Percentiles rank a stretch among this genome's conserved stretches.
Conservation (phyloP, 2,113 vertebrate genomes). For the Bubo scandiacus region DNA sequence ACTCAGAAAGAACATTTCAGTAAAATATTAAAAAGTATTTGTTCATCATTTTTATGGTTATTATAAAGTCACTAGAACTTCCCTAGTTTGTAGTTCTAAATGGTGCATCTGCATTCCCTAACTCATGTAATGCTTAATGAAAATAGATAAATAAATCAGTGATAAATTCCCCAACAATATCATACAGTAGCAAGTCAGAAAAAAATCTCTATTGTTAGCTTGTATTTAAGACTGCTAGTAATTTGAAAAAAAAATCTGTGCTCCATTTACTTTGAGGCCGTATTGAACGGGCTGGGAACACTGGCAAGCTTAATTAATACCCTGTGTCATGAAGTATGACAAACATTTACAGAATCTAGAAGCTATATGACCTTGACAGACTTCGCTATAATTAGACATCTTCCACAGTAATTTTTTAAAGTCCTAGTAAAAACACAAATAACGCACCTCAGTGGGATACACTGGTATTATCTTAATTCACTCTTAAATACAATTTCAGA, state of each 20-base stretch:
- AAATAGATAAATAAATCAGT: not conserved
- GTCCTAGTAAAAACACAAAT: not conserved
- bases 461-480: not conserved
- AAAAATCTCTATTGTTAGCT: not conserved
- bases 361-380: not conserved
- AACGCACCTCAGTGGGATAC: not conserved
- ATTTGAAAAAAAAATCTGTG: not conserved
- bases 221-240: not conserved
- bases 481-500: not conserved
- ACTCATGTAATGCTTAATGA: not conserved
- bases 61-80: not conserved
- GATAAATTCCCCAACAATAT: not conserved
- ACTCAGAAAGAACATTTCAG: not conserved
- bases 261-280: not conserved
- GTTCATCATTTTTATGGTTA: not conserved
- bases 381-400: not conserved
- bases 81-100: not conserved
- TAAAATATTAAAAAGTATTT: not conserved
- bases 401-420: not conserved
- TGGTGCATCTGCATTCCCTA: not conserved
- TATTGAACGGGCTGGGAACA: not conserved
- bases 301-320: not conserved
- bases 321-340: not conserved
- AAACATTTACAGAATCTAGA: not conserved
- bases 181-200: not conserved